A percentile compares a stretch with the other conserved stretches of the same genome.
Evolutionary conservation across 2,888 invertebrate species (phyloP).

Genomic region (Lysandra bellargus): DNA sequence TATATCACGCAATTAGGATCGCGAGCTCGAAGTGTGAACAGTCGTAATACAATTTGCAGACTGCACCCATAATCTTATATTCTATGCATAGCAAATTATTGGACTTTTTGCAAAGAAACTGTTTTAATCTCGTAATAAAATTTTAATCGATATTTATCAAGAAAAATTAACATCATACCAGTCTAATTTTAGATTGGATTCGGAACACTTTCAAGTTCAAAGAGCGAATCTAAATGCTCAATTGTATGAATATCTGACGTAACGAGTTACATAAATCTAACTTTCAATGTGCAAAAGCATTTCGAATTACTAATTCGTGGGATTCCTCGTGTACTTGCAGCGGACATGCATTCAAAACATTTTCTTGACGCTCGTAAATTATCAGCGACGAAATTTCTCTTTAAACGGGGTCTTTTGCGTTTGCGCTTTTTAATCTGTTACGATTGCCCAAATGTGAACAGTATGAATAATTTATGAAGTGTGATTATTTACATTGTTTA

Average conservation of each 20-base stretch:
- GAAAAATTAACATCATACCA: not conserved
- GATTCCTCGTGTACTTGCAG: not conserved
- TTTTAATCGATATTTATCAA: not conserved
- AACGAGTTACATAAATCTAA: slow-evolving; percentile 19
- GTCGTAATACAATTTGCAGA: slow-evolving; percentile 5
- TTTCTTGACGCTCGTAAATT: not conserved
- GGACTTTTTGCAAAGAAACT: not conserved
- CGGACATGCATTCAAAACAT: slow-evolving; percentile 14
- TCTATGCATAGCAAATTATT: not conserved
- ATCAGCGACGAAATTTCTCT: not conserved
- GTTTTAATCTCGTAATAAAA: not conserved
- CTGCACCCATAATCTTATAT: not conserved
- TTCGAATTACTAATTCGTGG: slow-evolving; percentile 27
- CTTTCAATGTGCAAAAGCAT: slow-evolving; percentile 23
- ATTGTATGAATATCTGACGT: slow-evolving; percentile 6
- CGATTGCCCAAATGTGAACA: not conserved
- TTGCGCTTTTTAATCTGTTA: slow-evolving; percentile 15
- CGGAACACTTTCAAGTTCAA: not conserved
- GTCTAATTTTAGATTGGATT: not conserved
- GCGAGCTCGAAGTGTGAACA: slow-evolving; percentile 2
- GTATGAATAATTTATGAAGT: slow-evolving; percentile 12
- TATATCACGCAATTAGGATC: slow-evolving; percentile 12
- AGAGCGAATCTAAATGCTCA: slow-evolving; percentile 18
- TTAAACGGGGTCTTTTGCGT: slow-evolving; percentile 15
- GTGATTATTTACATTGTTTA: not conserved